These are phyloP conservation scores for Ictidomys tridecemlineatus DNA, from an alignment of 2,113 vertebrate species.

Conservation along the genomic window DNA sequence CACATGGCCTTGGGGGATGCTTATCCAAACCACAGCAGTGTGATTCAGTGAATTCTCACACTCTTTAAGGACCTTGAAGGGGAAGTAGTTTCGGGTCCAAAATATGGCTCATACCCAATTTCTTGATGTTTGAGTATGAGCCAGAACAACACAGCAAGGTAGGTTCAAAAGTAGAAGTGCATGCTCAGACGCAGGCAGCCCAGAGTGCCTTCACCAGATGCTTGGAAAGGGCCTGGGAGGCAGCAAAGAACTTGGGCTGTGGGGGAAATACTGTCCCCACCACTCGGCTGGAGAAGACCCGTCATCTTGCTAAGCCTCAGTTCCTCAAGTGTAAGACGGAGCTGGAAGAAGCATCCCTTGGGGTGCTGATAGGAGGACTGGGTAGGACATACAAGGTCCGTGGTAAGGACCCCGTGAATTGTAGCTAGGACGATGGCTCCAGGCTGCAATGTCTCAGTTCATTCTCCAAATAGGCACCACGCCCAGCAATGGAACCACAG, in stretches of 20 bases:
- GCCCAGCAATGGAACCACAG: background rate
- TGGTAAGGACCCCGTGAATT: rapidly evolving
- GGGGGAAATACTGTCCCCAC: too few species aligned
- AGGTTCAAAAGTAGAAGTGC: background rate
- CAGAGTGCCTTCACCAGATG: too few species aligned
- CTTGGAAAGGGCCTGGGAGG: too few species aligned
- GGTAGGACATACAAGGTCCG: rapidly evolving
- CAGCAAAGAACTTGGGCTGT: background rate
- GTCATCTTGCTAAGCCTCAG: background rate
- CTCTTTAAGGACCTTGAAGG: background rate
- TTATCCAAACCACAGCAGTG: background rate
- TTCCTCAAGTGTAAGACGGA: background rate
- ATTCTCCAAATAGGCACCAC: background rate
- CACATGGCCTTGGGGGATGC: background rate
- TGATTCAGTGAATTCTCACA: background rate
- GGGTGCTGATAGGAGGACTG: rapidly evolving
- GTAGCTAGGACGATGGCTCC: rapidly evolving
- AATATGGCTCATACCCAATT: background rate
- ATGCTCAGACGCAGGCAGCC: rapidly evolving
- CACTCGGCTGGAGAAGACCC: too few species aligned
- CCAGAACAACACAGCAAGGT: background rate
- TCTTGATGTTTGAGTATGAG: background rate
- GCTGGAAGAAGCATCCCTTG: rapidly evolving
- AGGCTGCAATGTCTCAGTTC: background rate
- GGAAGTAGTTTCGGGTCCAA: background rate